These are phyloP conservation scores for Antrozous pallidus DNA, from an alignment of 2,797 vertebrate genomes.

Conservation along the genomic window DNA sequence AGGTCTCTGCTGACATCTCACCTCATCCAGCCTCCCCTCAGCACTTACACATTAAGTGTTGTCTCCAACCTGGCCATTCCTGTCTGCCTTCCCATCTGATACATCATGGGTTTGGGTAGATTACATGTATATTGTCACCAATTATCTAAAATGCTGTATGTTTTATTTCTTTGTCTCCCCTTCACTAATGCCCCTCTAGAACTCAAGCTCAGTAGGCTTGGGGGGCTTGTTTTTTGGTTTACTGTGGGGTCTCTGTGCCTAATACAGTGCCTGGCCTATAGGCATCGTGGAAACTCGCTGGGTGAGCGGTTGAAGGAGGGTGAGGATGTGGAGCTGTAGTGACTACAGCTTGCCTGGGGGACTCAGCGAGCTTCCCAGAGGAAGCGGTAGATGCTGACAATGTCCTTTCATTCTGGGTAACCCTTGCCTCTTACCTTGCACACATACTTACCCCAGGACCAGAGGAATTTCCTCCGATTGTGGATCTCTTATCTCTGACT, in stretches of 20 bases:
- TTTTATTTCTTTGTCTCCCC: not conserved
- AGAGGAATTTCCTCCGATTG: not conserved
- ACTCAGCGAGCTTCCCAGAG: too few relatives aligned
- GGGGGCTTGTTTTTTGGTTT: not conserved
- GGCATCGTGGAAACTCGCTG: accelerated
- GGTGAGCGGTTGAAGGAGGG: not conserved
- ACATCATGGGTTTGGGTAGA: not conserved
- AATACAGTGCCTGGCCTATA: not conserved
- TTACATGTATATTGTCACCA: not conserved
- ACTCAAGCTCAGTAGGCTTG: not conserved
- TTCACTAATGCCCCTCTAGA: not conserved
- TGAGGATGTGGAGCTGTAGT: not conserved
- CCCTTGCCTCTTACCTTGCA: not conserved
- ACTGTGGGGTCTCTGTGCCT: not conserved
- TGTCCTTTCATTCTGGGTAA: not conserved
- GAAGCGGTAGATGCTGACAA: not conserved
- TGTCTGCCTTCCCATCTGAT: not conserved
- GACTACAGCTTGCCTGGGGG: not conserved
- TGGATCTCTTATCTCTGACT: not conserved
- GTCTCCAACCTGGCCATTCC: not conserved
- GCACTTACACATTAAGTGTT: not conserved
- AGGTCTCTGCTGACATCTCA: not conserved
- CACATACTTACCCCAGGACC: not conserved
- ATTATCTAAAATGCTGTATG: not conserved
- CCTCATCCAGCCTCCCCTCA: not conserved